Evolutionary conservation across 1,140 invertebrate genomes (phyloP), one percentile per base, ranked within the genome.

Genomic region (Drosophila lacertosa): DNA sequence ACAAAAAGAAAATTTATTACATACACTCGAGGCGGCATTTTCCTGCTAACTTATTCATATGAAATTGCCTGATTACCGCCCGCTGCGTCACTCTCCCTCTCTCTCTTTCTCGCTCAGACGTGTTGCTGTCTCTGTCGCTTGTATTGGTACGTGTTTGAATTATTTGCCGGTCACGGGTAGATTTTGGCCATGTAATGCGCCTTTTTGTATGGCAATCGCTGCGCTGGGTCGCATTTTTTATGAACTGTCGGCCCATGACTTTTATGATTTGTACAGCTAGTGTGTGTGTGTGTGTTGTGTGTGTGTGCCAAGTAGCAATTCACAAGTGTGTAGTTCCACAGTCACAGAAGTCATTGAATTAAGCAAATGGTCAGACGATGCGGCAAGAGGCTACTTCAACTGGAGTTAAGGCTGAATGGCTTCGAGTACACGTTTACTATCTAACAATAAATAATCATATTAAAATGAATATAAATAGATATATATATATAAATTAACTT

Each of bases 21-120:
- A 73, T 66, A 79, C 76, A 86, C 81, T 86, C 81, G n/a, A 69
- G 81, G 67, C 80, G 67, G 63, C 60, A 76, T 74, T 60, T 60
- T 72, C 81, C 81, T 84, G 81, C 72, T 84, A 60, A 84, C 60
- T 84, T 84, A 84, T 86, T 84, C 76, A 84, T 84, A 84, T 84
- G 81, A 70, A 86, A 86, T 86, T 86, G 80, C 80, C 81, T 84
- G 80, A 84, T 84, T 84, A 86, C 81, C 66, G 81, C 42, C 73
- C 50, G 40, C 37, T 15, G 18, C n/a, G 3, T 29, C 37, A 5
- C 39, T 16, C 45, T 62, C 26, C 40, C 42, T 47, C 7, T 32
- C 20, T 11, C 24, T 24, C 13, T 13, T 0, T 39, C 20, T 11
- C 10, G 20, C 32, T 18, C 32, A 18, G 11, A 11, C 15, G 3